A percentile compares a stretch with the other conserved stretches of the same genome.
Conservation (phyloP, 2,888 invertebrate genomes). For the Microctonus brassicae region DNA sequence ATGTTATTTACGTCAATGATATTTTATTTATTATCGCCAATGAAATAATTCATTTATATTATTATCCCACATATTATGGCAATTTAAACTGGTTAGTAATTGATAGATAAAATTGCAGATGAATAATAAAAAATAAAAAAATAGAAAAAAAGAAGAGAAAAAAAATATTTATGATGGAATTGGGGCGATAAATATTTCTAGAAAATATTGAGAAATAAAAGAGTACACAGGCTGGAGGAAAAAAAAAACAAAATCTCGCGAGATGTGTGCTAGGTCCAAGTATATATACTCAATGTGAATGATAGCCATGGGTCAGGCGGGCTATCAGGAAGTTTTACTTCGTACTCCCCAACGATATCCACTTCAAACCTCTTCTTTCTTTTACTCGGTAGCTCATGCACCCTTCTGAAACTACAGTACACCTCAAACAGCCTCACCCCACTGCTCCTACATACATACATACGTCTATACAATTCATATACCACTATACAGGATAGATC, state of each 20-base stretch:
- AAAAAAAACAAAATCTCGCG: conserved; percentile 46
- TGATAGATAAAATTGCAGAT: no score
- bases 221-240: conserved; percentile 21
- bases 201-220: conserved; percentile 33
- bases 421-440: conserved; percentile 30
- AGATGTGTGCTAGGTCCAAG: background rate
- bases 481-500: conserved; percentile 60
- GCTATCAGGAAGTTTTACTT: conserved; percentile 60
- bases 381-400: conserved; percentile 20
- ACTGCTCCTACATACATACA: conserved; percentile 20
- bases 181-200: conserved; percentile 13
- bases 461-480: background rate
- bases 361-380: conserved; percentile 23
- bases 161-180: conserved; percentile 13
- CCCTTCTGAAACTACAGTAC: background rate
- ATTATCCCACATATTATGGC: background rate
- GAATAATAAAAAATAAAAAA: background rate
- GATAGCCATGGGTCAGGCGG: conserved; percentile 67
- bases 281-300: conserved; percentile 62
- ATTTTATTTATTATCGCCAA: background rate
- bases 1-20: background rate
- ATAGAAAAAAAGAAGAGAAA: background rate
- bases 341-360: background rate
- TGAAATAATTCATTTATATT: background rate
- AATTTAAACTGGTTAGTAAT: no score